Conservation (phyloP, 1,140 invertebrate genomes). For the Apocrypta bakeri region DNA sequence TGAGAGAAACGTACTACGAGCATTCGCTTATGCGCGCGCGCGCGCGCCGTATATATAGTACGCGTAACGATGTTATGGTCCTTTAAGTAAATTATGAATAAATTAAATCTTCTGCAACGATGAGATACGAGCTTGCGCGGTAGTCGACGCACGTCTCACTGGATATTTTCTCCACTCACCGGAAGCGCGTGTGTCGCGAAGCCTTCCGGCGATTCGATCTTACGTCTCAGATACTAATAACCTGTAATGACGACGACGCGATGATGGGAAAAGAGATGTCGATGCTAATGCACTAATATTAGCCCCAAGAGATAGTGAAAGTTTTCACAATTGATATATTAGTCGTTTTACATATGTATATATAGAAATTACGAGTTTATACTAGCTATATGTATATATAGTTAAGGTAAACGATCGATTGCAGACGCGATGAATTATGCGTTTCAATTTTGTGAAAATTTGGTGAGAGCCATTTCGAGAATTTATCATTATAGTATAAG, state of each 20-base stretch:
- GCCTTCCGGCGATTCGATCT: conserved; percentile 9
- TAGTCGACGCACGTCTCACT: conserved; percentile 13
- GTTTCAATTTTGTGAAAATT: too few species aligned
- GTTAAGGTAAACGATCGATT: too few species aligned
- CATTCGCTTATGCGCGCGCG: too few species aligned
- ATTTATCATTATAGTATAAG: too few species aligned
- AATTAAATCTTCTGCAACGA: not conserved
- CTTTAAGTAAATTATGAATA: too few species aligned
- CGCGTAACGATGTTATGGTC: too few species aligned
- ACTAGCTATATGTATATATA: too few species aligned
- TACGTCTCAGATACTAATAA: not conserved
- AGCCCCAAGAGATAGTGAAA: not conserved
- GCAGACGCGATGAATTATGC: too few species aligned
- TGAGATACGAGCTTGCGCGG: not conserved
- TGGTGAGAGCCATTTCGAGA: too few species aligned
- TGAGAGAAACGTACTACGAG: too few species aligned
- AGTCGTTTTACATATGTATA: too few species aligned
- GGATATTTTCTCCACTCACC: conserved; percentile 12
- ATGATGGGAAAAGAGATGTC: not conserved
- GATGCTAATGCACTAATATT: not conserved
- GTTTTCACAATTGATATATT: conserved; percentile 4
- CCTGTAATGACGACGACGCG: not conserved
- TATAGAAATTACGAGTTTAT: not conserved
- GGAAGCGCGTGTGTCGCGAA: conserved; percentile 18
- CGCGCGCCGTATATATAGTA: too few species aligned